Evolutionary conservation across 1,140 invertebrate species (phyloP).

Genomic region (Drosophila ficusphila): DNA sequence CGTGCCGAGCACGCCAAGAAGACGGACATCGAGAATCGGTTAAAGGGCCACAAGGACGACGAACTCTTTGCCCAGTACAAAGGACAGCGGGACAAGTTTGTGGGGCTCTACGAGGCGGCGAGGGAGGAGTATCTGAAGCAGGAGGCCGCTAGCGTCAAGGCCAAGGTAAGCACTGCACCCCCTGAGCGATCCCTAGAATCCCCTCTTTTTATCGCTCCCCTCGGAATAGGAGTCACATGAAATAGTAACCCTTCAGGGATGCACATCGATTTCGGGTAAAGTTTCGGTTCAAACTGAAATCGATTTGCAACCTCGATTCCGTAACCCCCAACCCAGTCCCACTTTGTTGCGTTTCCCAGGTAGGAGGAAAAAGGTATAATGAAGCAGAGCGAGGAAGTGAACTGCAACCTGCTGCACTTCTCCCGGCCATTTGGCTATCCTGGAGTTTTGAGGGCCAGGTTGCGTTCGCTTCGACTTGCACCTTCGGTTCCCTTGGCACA

Average conservation of each 20-base stretch:
- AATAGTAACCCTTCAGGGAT: not conserved
- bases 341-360: not conserved
- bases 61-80: conserved; percentile 82
- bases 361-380: not conserved
- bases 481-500: conserved; percentile 14
- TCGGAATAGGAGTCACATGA: not conserved
- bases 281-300: not conserved
- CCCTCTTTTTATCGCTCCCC: too few relatives aligned
- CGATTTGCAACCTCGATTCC: not conserved
- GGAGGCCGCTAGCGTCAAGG: conserved; percentile 74
- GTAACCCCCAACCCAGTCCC: not conserved
- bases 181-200: conserved; percentile 11
- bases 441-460: not conserved
- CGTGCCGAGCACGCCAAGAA: conserved; percentile 69
- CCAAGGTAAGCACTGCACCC: conserved; percentile 77
- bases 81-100: conserved; percentile 82
- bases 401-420: conserved; percentile 25
- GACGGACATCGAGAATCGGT: conserved; percentile 77
- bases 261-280: not conserved
- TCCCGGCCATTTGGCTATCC: not conserved
- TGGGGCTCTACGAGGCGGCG: conserved; percentile 73
- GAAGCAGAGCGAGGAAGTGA: not conserved
- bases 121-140: conserved; percentile 72
- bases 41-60: conserved; percentile 83
- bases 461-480: not conserved